phyloP scores from a whole-genome alignment of 2,113 vertebrate species.

The Triplophysa tibetana region DNA sequence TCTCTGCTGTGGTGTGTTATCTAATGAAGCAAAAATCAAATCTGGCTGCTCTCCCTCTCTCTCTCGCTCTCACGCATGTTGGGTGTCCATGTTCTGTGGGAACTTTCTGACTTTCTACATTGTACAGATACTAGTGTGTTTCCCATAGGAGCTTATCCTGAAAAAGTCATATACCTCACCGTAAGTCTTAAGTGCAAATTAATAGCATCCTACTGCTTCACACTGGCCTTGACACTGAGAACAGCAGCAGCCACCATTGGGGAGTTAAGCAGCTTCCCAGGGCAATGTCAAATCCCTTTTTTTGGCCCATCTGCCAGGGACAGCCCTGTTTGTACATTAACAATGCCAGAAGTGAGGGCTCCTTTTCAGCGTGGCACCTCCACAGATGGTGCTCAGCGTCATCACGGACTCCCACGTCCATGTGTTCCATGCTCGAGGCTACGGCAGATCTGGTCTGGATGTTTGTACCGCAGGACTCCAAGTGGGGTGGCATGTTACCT shows the following conservation, averaged over 20 bases:
- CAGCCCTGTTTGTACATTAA: constrained; percentile 16
- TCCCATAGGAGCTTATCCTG: background rate
- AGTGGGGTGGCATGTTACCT: constrained; percentile 1
- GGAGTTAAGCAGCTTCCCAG: constrained; percentile 14
- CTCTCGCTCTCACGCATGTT: background rate
- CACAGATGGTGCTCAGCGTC: constrained; percentile 35
- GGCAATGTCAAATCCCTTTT: constrained; percentile 32
- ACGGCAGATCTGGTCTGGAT: background rate
- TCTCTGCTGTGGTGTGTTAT: constrained; percentile 33
- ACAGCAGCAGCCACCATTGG: background rate
- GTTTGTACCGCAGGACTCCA: background rate
- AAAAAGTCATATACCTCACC: background rate
- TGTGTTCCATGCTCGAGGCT: background rate
- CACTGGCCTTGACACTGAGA: background rate
- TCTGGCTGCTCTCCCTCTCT: background rate
- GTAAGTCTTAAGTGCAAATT: constrained; percentile 28
- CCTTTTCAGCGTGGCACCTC: constrained; percentile 21
- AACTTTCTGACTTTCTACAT: too few relatives aligned
- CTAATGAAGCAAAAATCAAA: constrained; percentile 36
- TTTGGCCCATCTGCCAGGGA: constrained; percentile 45
- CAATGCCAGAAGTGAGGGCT: constrained; percentile 15
- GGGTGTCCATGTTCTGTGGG: too few relatives aligned
- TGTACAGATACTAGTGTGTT: background rate
- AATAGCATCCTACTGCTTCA: constrained; percentile 2
- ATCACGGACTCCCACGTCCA: constrained; percentile 24